phyloP scores from a whole-genome alignment of 2,888 invertebrate genomes.

The Stenotaenia linearis region DNA sequence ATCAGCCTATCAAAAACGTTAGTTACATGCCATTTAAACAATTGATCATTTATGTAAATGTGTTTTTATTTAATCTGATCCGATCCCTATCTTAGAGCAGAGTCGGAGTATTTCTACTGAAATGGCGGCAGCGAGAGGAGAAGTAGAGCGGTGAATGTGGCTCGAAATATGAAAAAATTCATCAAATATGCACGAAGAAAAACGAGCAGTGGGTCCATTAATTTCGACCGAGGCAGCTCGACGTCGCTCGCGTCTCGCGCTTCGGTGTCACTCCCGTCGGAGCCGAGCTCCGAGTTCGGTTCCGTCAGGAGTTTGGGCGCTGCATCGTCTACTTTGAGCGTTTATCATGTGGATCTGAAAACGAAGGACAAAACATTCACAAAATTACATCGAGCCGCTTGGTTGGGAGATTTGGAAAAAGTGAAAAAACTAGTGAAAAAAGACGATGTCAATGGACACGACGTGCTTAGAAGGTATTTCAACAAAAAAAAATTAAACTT shows the following conservation, averaged over 20 bases:
- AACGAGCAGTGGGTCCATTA: neutral
- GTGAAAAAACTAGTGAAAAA: conserved; percentile 22
- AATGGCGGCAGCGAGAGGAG: neutral
- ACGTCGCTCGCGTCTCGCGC: neutral
- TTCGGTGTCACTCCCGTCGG: neutral
- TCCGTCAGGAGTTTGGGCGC: neutral
- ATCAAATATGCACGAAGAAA: conserved; percentile 14
- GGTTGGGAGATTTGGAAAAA: conserved; percentile 8
- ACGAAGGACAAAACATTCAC: conserved; percentile 24
- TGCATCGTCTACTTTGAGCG: neutral
- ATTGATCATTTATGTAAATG: neutral
- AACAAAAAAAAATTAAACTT: no score
- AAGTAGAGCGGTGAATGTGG: neutral
- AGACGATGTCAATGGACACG: conserved; percentile 3
- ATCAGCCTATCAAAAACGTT: neutral
- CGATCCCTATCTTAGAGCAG: neutral
- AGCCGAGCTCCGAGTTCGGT: neutral
- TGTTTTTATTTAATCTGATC: neutral
- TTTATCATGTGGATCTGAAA: conserved; percentile 21
- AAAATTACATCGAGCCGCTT: conserved; percentile 8
- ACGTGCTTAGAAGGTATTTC: neutral
- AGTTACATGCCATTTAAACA: neutral
- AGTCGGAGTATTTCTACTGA: neutral
- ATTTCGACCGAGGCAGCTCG: neutral
- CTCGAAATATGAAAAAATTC: conserved; percentile 9